Evolutionary conservation across 2,888 invertebrate species (phyloP).

Genomic region (Stegana nigrithorax): DNA sequence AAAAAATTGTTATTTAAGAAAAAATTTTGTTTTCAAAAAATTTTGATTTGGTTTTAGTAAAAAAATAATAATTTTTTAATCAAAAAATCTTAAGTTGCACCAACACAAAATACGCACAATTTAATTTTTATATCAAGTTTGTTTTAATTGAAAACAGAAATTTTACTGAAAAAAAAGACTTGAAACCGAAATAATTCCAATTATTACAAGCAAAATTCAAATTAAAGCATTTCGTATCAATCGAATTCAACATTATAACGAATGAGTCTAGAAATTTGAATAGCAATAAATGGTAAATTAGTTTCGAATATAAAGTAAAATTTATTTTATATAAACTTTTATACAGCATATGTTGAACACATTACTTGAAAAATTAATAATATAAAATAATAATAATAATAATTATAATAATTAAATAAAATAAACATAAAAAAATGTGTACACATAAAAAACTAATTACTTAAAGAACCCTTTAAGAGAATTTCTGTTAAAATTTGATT

Average conservation of each 20-base stretch:
- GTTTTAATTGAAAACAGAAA: too few species aligned
- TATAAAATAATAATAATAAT: constrained; percentile 18
- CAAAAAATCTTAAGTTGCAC: too few species aligned
- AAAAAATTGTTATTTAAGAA: too few species aligned
- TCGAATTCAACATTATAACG: background rate
- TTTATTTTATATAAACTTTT: constrained; percentile 61
- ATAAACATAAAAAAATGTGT: constrained; percentile 17
- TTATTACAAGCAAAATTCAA: constrained; percentile 37
- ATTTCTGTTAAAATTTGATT: constrained; percentile 9
- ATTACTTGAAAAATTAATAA: constrained; percentile 14
- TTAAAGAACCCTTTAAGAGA: background rate
- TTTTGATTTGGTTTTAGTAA: constrained; percentile 19
- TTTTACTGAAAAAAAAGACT: too few species aligned
- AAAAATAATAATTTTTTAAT: too few species aligned
- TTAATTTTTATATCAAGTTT: too few species aligned
- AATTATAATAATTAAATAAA: constrained; percentile 22
- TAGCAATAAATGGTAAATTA: constrained; percentile 40
- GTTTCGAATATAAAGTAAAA: constrained; percentile 40
- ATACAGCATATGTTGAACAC: constrained; percentile 45
- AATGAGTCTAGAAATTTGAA: constrained; percentile 35
- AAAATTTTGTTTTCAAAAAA: too few species aligned
- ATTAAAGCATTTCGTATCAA: constrained; percentile 40
- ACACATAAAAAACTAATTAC: constrained; percentile 4
- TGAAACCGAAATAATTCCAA: constrained; percentile 23
- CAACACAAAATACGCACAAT: too few species aligned